Conservation (phyloP, 2,797 vertebrate species). For the Crocidura indochinensis region DNA sequence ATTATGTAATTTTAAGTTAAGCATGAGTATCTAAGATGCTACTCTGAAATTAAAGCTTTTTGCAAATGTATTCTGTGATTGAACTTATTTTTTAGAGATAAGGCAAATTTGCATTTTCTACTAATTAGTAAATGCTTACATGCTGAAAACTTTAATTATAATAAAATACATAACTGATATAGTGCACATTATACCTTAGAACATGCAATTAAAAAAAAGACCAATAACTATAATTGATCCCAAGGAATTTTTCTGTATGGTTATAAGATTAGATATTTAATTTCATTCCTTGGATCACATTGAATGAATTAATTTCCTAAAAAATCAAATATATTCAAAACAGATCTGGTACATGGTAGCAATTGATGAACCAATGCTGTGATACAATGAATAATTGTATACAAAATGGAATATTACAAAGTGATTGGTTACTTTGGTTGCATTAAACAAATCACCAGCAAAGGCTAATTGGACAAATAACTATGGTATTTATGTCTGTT, state of each 20-base stretch:
- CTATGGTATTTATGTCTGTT: slow-evolving; percentile 66
- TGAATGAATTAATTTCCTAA: slow-evolving; percentile 53
- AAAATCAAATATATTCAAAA: slow-evolving; percentile 53
- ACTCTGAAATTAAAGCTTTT: slow-evolving; percentile 51
- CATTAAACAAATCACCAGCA: slow-evolving; percentile 71
- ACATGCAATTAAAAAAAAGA: slow-evolving; percentile 69
- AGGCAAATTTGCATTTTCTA: slow-evolving; percentile 66
- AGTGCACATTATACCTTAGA: slow-evolving; percentile 60
- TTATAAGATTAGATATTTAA: slow-evolving; percentile 64
- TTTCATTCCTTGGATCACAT: slow-evolving; percentile 48
- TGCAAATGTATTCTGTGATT: slow-evolving; percentile 62
- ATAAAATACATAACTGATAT: slow-evolving; percentile 44
- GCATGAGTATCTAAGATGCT: slow-evolving; percentile 29
- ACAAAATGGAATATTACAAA: slow-evolving; percentile 65
- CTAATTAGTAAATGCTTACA: slow-evolving; percentile 72
- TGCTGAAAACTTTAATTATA: slow-evolving; percentile 69
- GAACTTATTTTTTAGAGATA: slow-evolving; percentile 70
- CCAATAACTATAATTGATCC: slow-evolving; percentile 75
- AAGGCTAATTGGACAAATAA: slow-evolving; percentile 55
- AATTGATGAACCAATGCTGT: slow-evolving; percentile 66
- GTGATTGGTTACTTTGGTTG: slow-evolving; percentile 65
- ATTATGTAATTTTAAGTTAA: slow-evolving; percentile 49
- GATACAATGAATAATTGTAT: slow-evolving; percentile 63
- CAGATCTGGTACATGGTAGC: slow-evolving; percentile 29
- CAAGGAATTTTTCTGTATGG: slow-evolving; percentile 25